phyloP scores from a whole-genome alignment of 2,113 vertebrate genomes.

The western clawed frog (Xenopus tropicalis) region UCB_Xtro_10.0 CM004447.2:71119001-71119500 shows the following conservation, averaged over 20 bases:
- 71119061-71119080: no score
- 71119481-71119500: no score
- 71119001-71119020: no score
- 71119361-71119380: slow-evolving; percentile 19
- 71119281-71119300: slow-evolving; percentile 42
- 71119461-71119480: background rate
- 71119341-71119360: slow-evolving; percentile 34
- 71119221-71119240: slow-evolving; percentile 31
- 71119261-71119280: slow-evolving; percentile 33
- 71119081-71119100: no score
- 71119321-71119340: slow-evolving; percentile 41
- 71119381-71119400: slow-evolving; percentile 15
- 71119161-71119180: slow-evolving; percentile 20
- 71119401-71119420: slow-evolving; percentile 11
- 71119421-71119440: slow-evolving; percentile 5
- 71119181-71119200: slow-evolving; percentile 32
- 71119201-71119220: slow-evolving; percentile 35
- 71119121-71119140: background rate
- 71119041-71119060: no score
- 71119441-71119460: slow-evolving; percentile 18
- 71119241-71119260: slow-evolving; percentile 36
- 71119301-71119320: slow-evolving; percentile 36
- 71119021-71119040: no score
- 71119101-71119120: background rate
- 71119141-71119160: slow-evolving; percentile 17